Evolutionary conservation across 2,888 invertebrate genomes (phyloP).

Genomic region (Coleophora flavipennella): DNA sequence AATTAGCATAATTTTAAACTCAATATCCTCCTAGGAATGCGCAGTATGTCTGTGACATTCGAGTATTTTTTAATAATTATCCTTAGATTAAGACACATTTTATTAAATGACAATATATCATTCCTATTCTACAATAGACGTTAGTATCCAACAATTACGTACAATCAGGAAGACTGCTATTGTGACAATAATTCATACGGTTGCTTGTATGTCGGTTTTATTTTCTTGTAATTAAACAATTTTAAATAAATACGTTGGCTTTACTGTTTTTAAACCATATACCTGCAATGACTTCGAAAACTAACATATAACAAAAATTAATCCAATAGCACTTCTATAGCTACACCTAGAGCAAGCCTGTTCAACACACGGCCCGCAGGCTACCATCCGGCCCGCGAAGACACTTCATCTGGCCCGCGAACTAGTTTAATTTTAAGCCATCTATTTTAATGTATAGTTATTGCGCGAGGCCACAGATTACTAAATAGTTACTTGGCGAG

Average conservation of each 20-base stretch:
- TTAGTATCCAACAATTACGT: slow-evolving; percentile 16
- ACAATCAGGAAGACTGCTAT: slow-evolving; percentile 40
- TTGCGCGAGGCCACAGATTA: no score
- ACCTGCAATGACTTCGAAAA: not conserved
- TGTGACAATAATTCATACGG: slow-evolving; percentile 30
- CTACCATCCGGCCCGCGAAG: no score
- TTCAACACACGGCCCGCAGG: no score
- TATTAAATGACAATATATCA: slow-evolving; percentile 22
- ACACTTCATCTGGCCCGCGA: no score
- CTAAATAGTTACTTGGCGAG: no score
- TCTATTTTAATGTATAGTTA: no score
- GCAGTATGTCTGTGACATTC: slow-evolving; percentile 20
- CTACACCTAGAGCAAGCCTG: no score
- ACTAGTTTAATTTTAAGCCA: no score
- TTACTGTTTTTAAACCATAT: slow-evolving; percentile 21
- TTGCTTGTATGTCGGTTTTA: slow-evolving; percentile 28
- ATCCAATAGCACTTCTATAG: no score
- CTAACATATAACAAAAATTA: no score
- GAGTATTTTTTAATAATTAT: slow-evolving; percentile 13
- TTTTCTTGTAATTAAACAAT: slow-evolving; percentile 44
- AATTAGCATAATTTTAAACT: slow-evolving; percentile 2
- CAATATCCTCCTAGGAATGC: slow-evolving; percentile 4
- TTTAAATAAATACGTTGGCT: slow-evolving; percentile 25
- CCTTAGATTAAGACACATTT: slow-evolving; percentile 11
- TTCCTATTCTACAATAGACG: slow-evolving; percentile 30